A percentile compares a stretch with the other conserved stretches of the same genome.
Evolutionary conservation across 2,797 vertebrate species (phyloP).

Genomic region (Protonibea diacanthus): DNA sequence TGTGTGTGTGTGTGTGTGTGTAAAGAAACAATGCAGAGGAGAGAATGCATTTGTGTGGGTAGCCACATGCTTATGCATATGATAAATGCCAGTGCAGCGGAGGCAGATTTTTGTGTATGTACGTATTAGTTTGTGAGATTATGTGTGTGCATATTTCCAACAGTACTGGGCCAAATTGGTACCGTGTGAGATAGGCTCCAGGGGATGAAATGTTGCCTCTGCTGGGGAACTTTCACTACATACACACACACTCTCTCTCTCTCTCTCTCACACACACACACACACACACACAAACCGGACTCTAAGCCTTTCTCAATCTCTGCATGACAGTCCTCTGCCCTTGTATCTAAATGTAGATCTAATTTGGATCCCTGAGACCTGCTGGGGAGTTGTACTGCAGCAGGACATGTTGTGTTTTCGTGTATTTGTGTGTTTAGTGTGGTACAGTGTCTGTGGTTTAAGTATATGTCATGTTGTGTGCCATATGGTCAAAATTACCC

Average conservation of each 20-base stretch:
- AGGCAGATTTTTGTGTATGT: conserved; percentile 8
- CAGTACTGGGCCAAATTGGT: conserved; percentile 43
- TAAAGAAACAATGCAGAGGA: no score
- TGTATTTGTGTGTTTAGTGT: conserved; percentile 34
- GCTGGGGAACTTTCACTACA: conserved; percentile 41
- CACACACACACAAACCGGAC: conserved; percentile 13
- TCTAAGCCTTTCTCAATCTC: conserved; percentile 42
- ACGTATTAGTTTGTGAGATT: conserved; percentile 17
- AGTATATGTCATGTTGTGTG: conserved; percentile 53
- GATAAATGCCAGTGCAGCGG: background rate
- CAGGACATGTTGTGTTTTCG: conserved; percentile 21
- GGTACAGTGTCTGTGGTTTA: conserved; percentile 40
- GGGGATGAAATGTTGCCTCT: conserved; percentile 53
- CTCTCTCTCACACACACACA: conserved; percentile 1
- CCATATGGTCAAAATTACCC: conserved; percentile 69
- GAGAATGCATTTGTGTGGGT: background rate
- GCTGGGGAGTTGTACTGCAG: conserved; percentile 11
- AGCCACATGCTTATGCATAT: conserved; percentile 11
- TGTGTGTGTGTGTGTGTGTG: background rate
- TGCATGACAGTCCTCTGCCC: conserved; percentile 40
- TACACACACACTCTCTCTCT: background rate
- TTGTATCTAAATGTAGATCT: conserved; percentile 59
- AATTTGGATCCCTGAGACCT: conserved; percentile 43
- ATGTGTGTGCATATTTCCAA: conserved; percentile 33
- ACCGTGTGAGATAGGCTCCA: conserved; percentile 48